Percentiles rank a stretch among this genome's conserved stretches.
Conservation (phyloP, 2,797 vertebrate species). For the Eulemur albifrons region DNA sequence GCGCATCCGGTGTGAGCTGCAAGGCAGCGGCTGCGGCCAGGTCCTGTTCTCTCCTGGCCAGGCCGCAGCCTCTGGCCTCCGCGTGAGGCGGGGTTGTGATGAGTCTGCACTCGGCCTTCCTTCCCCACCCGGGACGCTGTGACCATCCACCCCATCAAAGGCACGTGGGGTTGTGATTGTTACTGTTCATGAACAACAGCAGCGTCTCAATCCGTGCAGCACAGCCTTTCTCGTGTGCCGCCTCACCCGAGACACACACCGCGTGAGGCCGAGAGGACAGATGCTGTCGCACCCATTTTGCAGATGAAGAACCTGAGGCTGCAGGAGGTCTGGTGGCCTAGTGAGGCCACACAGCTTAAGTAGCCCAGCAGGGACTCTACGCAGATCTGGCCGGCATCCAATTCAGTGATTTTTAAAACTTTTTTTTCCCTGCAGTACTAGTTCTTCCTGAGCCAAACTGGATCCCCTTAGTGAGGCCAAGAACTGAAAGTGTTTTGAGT, state of each 20-base stretch:
- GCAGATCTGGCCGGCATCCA: not conserved
- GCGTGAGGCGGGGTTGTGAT: not conserved
- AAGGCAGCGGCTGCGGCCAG: not conserved
- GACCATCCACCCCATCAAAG: not conserved
- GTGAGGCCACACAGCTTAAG: not conserved
- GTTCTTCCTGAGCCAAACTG: not conserved
- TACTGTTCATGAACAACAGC: not conserved
- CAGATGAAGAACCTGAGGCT: not conserved
- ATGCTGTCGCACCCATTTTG: not conserved
- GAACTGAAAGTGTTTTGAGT: not conserved
- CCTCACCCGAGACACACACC: not conserved
- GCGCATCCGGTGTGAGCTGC: not conserved
- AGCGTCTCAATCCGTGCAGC: no score
- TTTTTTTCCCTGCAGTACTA: not conserved
- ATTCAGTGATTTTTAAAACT: not conserved
- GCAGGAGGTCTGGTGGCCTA: not conserved
- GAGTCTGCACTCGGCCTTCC: not conserved
- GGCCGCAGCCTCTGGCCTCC: not conserved
- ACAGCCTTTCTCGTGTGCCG: accelerated
- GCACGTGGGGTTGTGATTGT: not conserved
- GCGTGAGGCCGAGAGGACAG: not conserved
- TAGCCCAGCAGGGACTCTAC: not conserved
- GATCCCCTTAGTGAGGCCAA: not conserved
- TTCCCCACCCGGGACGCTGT: not conserved
- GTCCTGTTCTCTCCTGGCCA: not conserved